Conservation (phyloP, 1,140 invertebrate genomes). For the Heliconius nattereri region DNA sequence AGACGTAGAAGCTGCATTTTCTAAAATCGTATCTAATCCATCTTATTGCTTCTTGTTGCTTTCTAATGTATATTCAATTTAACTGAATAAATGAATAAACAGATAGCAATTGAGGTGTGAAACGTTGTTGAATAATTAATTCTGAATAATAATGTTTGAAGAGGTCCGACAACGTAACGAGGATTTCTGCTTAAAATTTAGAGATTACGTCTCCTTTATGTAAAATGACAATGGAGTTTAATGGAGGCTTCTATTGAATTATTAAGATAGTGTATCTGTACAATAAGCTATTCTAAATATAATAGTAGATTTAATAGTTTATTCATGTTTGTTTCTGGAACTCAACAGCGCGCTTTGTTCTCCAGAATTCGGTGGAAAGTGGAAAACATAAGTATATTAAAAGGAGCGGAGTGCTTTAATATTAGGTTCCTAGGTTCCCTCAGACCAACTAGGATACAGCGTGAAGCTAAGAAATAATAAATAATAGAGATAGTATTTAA, state of each 20-base stretch:
- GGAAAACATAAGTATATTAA: no score
- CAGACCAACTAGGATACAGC: no score
- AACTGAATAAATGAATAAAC: slow-evolving; percentile 3
- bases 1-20: background rate
- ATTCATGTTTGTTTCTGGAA: background rate
- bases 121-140: slow-evolving; percentile 9
- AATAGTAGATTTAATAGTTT: background rate
- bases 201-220: slow-evolving; percentile 7
- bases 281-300: background rate
- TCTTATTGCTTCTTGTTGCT: slow-evolving; percentile 4
- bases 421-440: no score
- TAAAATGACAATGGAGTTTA: background rate
- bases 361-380: no score
- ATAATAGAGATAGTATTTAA: no score
- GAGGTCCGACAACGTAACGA: background rate
- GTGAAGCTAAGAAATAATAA: no score
- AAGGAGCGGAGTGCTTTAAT: no score
- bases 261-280: background rate
- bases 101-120: slow-evolving; percentile 11
- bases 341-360: no score
- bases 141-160: slow-evolving; percentile 7
- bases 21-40: background rate
- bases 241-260: slow-evolving; percentile 3
- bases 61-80: slow-evolving; percentile 2
- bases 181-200: slow-evolving; percentile 8